Conservation (phyloP, 2,113 vertebrate genomes). For the Aleadryas rufinucha region DNA sequence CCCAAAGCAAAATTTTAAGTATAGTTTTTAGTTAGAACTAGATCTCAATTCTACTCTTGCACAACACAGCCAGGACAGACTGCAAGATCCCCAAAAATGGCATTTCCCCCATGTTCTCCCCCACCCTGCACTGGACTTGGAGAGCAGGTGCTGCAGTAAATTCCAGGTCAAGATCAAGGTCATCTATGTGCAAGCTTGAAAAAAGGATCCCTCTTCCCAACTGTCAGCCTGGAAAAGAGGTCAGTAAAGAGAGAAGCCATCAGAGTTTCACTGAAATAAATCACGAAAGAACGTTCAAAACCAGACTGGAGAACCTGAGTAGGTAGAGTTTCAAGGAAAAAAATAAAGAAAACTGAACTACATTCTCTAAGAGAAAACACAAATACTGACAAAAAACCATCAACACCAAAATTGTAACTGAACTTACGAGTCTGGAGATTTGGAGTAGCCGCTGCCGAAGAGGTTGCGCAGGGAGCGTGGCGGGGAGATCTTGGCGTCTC, state of each 20-base stretch:
- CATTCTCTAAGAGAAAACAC: neutral
- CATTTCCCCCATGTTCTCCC: neutral
- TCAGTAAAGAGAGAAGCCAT: neutral
- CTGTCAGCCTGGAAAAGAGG: neutral
- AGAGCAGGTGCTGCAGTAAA: neutral
- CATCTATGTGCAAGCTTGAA: neutral
- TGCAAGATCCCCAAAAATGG: neutral
- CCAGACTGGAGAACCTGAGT: neutral
- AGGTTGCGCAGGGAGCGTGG: constrained; percentile 93
- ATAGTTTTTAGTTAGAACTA: neutral
- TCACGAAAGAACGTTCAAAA: neutral
- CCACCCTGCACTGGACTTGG: neutral
- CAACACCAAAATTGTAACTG: rapidly evolving
- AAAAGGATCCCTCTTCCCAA: neutral
- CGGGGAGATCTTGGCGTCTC: constrained; percentile 93
- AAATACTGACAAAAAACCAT: neutral
- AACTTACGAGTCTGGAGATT: constrained; percentile 90
- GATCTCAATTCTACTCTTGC: neutral
- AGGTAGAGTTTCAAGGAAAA: neutral
- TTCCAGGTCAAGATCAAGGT: neutral
- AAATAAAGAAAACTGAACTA: neutral
- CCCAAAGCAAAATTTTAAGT: neutral
- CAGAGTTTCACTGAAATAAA: neutral
- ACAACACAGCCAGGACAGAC: neutral
- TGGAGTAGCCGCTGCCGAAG: constrained; percentile 95